phyloP scores from a whole-genome alignment of 2,113 vertebrate species.

The Tauraco erythrolophus region DNA sequence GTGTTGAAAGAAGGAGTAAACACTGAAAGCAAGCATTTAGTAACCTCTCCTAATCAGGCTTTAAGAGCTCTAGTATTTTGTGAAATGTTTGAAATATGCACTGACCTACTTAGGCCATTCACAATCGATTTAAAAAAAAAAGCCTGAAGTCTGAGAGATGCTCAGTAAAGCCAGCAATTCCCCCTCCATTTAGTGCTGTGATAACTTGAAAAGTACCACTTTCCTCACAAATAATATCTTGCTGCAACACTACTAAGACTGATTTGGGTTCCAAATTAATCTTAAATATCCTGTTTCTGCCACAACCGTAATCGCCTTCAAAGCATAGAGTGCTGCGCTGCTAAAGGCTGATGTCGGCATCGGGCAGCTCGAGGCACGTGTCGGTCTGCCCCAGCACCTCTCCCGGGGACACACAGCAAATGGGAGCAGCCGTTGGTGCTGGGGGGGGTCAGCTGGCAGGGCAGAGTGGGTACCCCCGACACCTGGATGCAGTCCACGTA shows the following conservation, averaged over 20 bases:
- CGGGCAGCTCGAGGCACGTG: accelerated
- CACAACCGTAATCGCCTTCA: background rate
- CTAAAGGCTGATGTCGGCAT: background rate
- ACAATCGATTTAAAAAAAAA: background rate
- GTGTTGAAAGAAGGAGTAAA: background rate
- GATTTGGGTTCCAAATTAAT: background rate
- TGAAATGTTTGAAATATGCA: slow-evolving; percentile 28
- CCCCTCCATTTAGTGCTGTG: background rate
- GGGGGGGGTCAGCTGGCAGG: background rate
- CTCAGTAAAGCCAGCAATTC: background rate
- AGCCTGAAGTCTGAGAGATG: background rate
- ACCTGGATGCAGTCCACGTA: background rate
- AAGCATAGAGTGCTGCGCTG: background rate
- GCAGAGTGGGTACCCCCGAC: background rate
- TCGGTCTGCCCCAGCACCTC: accelerated
- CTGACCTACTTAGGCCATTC: slow-evolving; percentile 55
- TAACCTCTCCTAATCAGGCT: slow-evolving; percentile 31
- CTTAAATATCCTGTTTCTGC: background rate
- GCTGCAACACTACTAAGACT: background rate
- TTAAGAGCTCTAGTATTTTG: slow-evolving; percentile 7
- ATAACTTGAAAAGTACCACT: background rate
- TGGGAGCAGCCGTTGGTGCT: background rate
- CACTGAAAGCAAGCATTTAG: background rate
- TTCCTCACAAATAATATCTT: background rate
- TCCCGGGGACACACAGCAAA: background rate